These are phyloP conservation scores for Caenorhabditis uteleia DNA, from an alignment of 2,888 invertebrate genomes.

Conservation along the genomic window DNA sequence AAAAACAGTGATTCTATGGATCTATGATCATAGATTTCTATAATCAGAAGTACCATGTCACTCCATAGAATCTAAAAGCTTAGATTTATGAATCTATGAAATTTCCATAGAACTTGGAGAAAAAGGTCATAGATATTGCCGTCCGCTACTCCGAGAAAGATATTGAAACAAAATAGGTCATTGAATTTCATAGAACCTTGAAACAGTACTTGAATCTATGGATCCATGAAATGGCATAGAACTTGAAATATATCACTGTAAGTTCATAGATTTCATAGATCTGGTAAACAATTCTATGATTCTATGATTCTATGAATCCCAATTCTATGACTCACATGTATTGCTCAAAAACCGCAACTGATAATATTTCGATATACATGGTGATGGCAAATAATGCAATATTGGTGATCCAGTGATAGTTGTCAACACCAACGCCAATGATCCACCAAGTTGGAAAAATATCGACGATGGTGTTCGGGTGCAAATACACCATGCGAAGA, in stretches of 20 bases:
- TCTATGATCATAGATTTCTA: too few relatives aligned
- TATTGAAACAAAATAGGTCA: too few relatives aligned
- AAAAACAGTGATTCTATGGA: too few relatives aligned
- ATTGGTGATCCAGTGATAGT: slow-evolving; percentile 44
- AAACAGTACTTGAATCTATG: too few relatives aligned
- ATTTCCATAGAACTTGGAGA: too few relatives aligned
- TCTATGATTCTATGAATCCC: slow-evolving; percentile 1
- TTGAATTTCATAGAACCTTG: too few relatives aligned
- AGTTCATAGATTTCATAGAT: background rate
- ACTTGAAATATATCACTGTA: slow-evolving; percentile 4
- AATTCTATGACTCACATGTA: slow-evolving; percentile 48
- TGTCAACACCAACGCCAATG: slow-evolving; percentile 39
- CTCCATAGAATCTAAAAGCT: too few relatives aligned
- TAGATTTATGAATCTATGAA: too few relatives aligned
- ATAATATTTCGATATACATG: slow-evolving; percentile 46
- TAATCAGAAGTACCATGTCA: too few relatives aligned
- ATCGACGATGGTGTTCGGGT: slow-evolving; percentile 34
- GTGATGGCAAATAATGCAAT: slow-evolving; percentile 55
- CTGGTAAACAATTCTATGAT: background rate
- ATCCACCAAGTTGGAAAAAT: slow-evolving; percentile 43
- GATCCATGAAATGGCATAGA: background rate
- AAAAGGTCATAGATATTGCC: too few relatives aligned
- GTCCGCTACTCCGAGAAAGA: too few relatives aligned
- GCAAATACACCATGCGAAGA: slow-evolving; percentile 46
- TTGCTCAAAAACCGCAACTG: slow-evolving; percentile 46